These are phyloP conservation scores for Megalopta genalis DNA, from an alignment of 1,140 invertebrate genomes.

Conservation along the genomic window DNA sequence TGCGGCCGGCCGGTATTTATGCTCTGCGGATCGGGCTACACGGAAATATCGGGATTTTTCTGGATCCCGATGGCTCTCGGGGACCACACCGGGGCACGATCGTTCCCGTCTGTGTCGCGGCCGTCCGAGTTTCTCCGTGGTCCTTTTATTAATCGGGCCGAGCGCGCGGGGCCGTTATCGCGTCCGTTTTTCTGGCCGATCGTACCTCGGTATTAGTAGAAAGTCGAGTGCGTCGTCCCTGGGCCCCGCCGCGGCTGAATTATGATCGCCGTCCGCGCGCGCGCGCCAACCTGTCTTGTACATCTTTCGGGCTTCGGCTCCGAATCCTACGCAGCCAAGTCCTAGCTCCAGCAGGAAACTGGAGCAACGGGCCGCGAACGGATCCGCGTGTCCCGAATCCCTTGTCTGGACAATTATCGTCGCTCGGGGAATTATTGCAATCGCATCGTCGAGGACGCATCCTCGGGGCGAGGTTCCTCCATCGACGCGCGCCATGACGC, in stretches of 20 bases:
- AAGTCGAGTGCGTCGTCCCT: conserved; percentile 17
- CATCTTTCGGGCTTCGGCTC: not conserved
- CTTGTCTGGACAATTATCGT: not conserved
- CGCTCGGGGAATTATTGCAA: too few relatives aligned
- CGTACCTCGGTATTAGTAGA: conserved; percentile 40
- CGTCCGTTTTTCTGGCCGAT: conserved; percentile 27
- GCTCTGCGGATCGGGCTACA: not conserved
- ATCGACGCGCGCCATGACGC: not conserved
- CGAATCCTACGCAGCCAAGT: conserved; percentile 1
- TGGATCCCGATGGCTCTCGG: not conserved
- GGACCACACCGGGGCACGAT: not conserved
- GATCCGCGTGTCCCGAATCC: not conserved
- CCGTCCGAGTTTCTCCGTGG: conserved; percentile 29
- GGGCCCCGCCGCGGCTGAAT: conserved; percentile 29
- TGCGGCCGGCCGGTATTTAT: conserved; percentile 3
- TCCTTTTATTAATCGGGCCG: conserved; percentile 30
- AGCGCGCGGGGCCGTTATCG: conserved; percentile 11
- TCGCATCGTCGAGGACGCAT: too few relatives aligned
- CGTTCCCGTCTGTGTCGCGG: too few relatives aligned
- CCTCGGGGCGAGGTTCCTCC: not conserved
- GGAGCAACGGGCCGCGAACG: not conserved
- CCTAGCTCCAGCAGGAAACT: not conserved
- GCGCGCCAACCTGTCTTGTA: conserved; percentile 6
- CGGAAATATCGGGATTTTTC: conserved; percentile 25
- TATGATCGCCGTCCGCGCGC: conserved; percentile 27